A percentile compares a stretch with the other conserved stretches of the same genome.
Evolutionary conservation across 2,797 vertebrate species (phyloP).

Genomic region (Catharus ustulatus): DNA sequence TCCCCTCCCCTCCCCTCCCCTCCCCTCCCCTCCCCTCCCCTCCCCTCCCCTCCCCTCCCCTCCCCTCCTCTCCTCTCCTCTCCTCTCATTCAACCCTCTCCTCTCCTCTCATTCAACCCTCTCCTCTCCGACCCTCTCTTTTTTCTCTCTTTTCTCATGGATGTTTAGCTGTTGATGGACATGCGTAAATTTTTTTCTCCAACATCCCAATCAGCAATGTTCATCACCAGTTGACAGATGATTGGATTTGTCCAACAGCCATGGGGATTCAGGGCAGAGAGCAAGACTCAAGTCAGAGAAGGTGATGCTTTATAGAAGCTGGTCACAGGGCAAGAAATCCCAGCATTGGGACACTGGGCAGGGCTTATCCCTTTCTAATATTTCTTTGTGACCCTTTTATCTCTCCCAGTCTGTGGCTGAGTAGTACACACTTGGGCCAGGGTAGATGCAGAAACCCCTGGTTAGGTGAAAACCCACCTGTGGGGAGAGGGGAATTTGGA

Average conservation of each 20-base stretch:
- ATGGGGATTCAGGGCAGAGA: background rate
- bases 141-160: background rate
- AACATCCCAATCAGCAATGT: background rate
- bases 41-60: too few species aligned
- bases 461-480: background rate
- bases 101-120: too few species aligned
- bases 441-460: background rate
- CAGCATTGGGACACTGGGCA: background rate
- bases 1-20: too few species aligned
- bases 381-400: background rate
- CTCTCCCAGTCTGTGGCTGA: background rate
- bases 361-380: background rate
- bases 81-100: too few species aligned
- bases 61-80: background rate
- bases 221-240: accelerated
- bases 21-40: too few species aligned
- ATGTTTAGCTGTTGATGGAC: background rate
- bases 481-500: background rate
- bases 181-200: background rate
- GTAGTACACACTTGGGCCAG: background rate
- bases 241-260: background rate
- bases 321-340: background rate
- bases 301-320: accelerated
- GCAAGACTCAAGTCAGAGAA: background rate
- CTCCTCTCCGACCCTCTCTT: too few species aligned